A percentile compares a stretch with the other conserved stretches of the same genome.
These are phyloP conservation scores for Patagioenas fasciata DNA, from an alignment of 2,113 vertebrate genomes.

Conservation along the genomic window DNA sequence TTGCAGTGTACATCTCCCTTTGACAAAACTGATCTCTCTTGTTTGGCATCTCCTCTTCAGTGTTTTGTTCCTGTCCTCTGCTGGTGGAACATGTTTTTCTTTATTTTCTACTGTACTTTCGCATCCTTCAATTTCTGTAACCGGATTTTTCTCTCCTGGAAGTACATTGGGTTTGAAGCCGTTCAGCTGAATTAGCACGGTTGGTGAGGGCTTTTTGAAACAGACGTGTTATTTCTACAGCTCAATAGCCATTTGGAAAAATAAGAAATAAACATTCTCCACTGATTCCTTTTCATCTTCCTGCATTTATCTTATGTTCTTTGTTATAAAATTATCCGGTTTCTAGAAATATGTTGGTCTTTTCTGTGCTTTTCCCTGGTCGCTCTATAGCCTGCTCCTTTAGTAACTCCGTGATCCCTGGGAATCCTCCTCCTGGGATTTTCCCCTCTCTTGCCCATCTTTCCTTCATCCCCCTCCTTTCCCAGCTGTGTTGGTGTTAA, in stretches of 20 bases:
- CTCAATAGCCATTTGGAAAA: background rate
- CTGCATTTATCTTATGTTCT: background rate
- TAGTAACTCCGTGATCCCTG: background rate
- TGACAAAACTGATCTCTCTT: background rate
- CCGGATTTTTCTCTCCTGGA: background rate
- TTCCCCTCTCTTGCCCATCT: background rate
- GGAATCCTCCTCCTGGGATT: background rate
- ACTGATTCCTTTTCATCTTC: background rate
- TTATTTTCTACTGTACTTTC: background rate
- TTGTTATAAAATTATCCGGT: background rate
- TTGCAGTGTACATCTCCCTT: background rate
- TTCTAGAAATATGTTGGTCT: background rate
- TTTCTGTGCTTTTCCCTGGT: background rate
- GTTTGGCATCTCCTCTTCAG: background rate
- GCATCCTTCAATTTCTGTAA: background rate
- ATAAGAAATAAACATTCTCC: background rate
- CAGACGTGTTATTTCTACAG: background rate
- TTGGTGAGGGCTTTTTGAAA: background rate
- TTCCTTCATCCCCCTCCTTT: background rate
- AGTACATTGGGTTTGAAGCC: background rate
- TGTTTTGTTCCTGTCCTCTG: background rate
- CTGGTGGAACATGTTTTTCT: constrained; percentile 23
- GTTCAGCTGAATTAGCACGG: background rate
- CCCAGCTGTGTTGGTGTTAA: constrained; percentile 6
- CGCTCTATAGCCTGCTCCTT: background rate